Percentiles rank a stretch among this genome's conserved stretches.
Conservation (phyloP, 1,140 invertebrate genomes). For the Drosophila oshimai region DNA sequence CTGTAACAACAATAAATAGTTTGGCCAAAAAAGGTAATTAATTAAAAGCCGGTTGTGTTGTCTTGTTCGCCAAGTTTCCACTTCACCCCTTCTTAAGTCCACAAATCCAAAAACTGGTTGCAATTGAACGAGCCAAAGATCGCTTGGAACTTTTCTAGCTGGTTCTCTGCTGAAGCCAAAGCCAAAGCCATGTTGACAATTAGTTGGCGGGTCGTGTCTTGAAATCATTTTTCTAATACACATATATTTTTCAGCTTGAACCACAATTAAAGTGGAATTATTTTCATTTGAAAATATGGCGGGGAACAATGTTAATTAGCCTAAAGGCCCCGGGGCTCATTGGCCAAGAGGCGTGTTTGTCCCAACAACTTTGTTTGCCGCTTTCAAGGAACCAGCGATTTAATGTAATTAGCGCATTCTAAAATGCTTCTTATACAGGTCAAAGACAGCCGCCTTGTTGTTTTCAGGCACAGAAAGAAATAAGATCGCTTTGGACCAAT, state of each 20-base stretch:
- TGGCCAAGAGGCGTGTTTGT: background rate
- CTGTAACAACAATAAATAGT: constrained; percentile 70
- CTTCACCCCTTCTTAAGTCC: background rate
- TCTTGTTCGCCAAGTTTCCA: constrained; percentile 23
- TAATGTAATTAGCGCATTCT: constrained; percentile 73
- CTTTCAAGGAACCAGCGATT: constrained; percentile 58
- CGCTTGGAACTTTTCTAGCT: constrained; percentile 44
- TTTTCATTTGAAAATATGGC: constrained; percentile 45
- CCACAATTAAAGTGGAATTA: constrained; percentile 64
- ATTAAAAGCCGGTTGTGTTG: constrained; percentile 75
- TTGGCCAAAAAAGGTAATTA: constrained; percentile 80
- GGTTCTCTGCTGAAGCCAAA: constrained; percentile 13
- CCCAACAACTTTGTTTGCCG: constrained; percentile 18
- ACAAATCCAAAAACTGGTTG: constrained; percentile 53
- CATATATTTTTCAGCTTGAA: constrained; percentile 27
- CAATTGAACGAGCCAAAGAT: constrained; percentile 31
- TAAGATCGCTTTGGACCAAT: background rate
- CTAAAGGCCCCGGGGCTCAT: constrained; percentile 6
- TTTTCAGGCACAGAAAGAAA: constrained; percentile 1
- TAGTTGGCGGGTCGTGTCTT: constrained; percentile 56
- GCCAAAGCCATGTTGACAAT: constrained; percentile 58
- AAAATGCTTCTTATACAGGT: constrained; percentile 75
- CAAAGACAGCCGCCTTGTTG: constrained; percentile 15
- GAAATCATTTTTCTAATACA: constrained; percentile 73
- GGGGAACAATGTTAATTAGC: constrained; percentile 33